Base-by-base conservation (phyloP, 2,797 vertebrate species). In the Pipistrellus kuhlii region DNA sequence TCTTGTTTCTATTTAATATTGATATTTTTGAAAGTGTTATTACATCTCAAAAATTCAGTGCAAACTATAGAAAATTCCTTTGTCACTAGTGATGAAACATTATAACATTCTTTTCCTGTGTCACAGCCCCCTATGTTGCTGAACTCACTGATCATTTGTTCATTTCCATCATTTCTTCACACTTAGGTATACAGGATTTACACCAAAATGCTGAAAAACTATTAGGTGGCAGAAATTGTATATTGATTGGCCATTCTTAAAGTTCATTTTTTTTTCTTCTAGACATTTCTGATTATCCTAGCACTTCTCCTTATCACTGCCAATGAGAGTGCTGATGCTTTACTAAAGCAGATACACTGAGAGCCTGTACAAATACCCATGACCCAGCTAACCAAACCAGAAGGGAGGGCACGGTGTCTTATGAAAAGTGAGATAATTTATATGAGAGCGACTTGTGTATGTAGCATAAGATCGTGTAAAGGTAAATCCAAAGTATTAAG, bases 191-290 rank as follows among this genome's bases (percentile, higher is more conserved):
- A 77, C 57, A 62, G 27, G 12, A 32, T 88, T 90, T 87, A 32
- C 3, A 53, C 1, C 3, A 85, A 44, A 8, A 84, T 90, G 8
- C 71, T 44, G 66, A 53, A 85, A 95, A 93, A 44, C 32, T 21
- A n/a, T 86, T 71, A 88, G 55, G 41, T 84, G 78, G 83, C 69
- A 92, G 66, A 92, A 84, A 95, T 44, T 86, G 12, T 81, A 2
- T 71, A 86, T 76, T 0, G 8, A 91, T 44, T 18, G 53, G 25
- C 71, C 59, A 38, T 64, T 93, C 27, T 75, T 85, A 85, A 83
- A 48, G 41, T 30, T 44, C 78, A 25, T 15, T 32, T 77, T 84
- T 44, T 11, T 27, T 93, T 21, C 20, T 77, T 78, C 23, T 17
- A 66, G 25, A 51, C 20, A 66, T 15, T 71, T 25, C 8, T 62